Conservation (phyloP, 2,113 vertebrate genomes). For the Centropristis striata region DNA sequence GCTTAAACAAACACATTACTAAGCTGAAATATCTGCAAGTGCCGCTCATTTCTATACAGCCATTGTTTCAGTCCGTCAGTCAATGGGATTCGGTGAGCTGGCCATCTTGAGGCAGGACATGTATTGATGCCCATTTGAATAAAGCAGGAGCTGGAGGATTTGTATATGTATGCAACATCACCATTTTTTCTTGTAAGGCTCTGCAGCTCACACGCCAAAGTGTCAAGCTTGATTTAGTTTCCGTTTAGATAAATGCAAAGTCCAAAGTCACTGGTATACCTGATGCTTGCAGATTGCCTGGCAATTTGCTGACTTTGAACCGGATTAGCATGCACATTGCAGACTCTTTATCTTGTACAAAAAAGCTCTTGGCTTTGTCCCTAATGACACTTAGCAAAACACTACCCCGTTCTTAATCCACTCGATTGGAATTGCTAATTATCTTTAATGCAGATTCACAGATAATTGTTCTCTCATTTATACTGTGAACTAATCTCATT, state of each 20-base stretch:
- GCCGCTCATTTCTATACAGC: slow-evolving; percentile 49
- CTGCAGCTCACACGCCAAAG: slow-evolving; percentile 26
- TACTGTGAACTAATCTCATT: slow-evolving; percentile 58
- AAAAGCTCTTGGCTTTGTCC: slow-evolving; percentile 63
- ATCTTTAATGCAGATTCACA: slow-evolving; percentile 75
- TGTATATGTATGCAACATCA: slow-evolving; percentile 52
- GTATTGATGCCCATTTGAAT: slow-evolving; percentile 69
- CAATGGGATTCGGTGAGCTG: slow-evolving; percentile 51
- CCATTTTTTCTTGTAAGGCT: slow-evolving; percentile 39
- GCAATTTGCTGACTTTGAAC: slow-evolving; percentile 58
- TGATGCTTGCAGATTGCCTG: slow-evolving; percentile 48
- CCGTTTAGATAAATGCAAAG: slow-evolving; percentile 55
- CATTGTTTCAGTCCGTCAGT: slow-evolving; percentile 66
- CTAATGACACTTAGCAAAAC: slow-evolving; percentile 71
- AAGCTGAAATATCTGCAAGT: slow-evolving; percentile 77
- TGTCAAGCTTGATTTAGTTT: slow-evolving; percentile 61
- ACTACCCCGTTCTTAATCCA: slow-evolving; percentile 71
- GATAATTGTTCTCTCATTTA: slow-evolving; percentile 73
- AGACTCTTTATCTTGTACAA: slow-evolving; percentile 54
- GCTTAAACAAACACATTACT: slow-evolving; percentile 78
- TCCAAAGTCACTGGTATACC: slow-evolving; percentile 48
- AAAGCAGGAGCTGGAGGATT: slow-evolving; percentile 50
- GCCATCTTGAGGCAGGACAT: slow-evolving; percentile 51
- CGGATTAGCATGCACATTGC: slow-evolving; percentile 61
- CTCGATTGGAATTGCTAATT: slow-evolving; percentile 76